Conservation (phyloP, 2,888 invertebrate species). For the Seira musarum region DNA sequence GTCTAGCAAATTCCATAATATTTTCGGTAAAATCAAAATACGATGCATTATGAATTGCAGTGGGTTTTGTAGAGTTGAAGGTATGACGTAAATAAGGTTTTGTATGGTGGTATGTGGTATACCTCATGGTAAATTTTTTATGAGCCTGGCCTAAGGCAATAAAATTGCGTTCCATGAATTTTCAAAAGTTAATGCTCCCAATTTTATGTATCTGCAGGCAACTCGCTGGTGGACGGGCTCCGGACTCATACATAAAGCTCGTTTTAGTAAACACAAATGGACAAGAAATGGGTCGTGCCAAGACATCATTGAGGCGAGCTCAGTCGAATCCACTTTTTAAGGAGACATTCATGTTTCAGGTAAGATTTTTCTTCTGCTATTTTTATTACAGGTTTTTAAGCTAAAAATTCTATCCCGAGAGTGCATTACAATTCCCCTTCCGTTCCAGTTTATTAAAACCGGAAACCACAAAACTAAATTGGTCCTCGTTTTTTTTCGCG, state of each 20-base stretch:
- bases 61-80: too few species aligned
- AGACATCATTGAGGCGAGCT: constrained; percentile 91
- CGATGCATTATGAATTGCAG: too few species aligned
- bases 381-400: not conserved
- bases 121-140: not conserved
- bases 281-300: constrained; percentile 93
- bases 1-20: too few species aligned
- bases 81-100: too few species aligned
- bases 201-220: constrained; percentile 78
- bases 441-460: not conserved
- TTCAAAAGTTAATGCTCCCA: not conserved
- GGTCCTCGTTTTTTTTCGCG: not conserved
- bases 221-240: constrained; percentile 84
- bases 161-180: not conserved
- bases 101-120: too few species aligned
- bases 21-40: too few species aligned
- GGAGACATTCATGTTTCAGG: constrained; percentile 97
- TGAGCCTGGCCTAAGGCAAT: not conserved
- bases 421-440: not conserved
- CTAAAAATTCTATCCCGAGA: not conserved
- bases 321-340: constrained; percentile 97
- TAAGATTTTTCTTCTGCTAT: constrained; percentile 71
- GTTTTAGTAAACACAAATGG: constrained; percentile 93
- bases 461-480: constrained; percentile 25
- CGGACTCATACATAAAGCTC: constrained; percentile 95